phyloP scores from a whole-genome alignment of 2,113 vertebrate species.

The Prionailurus bengalensis region DNA sequence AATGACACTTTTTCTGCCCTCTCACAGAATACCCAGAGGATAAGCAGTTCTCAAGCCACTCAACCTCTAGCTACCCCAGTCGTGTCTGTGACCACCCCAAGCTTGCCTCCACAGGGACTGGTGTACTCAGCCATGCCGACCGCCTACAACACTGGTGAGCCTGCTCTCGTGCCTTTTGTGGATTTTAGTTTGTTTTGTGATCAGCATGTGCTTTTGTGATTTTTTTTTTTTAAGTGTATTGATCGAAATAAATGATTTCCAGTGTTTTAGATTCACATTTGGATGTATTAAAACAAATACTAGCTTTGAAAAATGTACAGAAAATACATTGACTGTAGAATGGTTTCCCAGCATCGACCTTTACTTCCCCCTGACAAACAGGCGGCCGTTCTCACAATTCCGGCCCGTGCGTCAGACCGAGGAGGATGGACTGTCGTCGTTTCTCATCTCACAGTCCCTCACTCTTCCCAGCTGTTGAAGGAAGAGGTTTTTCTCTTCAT shows the following conservation, averaged over 20 bases:
- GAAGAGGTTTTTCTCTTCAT: neutral
- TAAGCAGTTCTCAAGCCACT: slow-evolving; percentile 95
- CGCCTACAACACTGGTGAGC: slow-evolving; percentile 97
- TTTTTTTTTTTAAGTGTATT: neutral
- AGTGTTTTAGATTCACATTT: neutral
- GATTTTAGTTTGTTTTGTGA: neutral
- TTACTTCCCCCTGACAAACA: neutral
- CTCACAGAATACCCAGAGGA: slow-evolving; percentile 95
- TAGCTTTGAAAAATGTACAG: neutral
- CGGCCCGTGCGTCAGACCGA: neutral
- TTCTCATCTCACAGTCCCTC: neutral
- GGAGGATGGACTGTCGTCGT: neutral
- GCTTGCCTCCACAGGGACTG: slow-evolving; percentile 95
- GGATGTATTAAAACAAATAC: neutral
- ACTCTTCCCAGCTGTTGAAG: neutral
- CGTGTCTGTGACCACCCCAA: slow-evolving; percentile 98
- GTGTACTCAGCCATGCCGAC: slow-evolving; percentile 98
- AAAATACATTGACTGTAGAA: neutral
- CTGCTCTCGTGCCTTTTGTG: neutral
- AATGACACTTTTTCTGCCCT: slow-evolving; percentile 63
- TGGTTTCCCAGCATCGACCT: neutral
- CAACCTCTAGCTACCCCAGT: slow-evolving; percentile 97
- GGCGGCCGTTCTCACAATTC: neutral
- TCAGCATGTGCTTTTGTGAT: neutral
- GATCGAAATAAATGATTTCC: neutral